A percentile compares a stretch with the other conserved stretches of the same genome.
phyloP scores from a whole-genome alignment of 2,888 invertebrate species.

The Actias luna region DNA sequence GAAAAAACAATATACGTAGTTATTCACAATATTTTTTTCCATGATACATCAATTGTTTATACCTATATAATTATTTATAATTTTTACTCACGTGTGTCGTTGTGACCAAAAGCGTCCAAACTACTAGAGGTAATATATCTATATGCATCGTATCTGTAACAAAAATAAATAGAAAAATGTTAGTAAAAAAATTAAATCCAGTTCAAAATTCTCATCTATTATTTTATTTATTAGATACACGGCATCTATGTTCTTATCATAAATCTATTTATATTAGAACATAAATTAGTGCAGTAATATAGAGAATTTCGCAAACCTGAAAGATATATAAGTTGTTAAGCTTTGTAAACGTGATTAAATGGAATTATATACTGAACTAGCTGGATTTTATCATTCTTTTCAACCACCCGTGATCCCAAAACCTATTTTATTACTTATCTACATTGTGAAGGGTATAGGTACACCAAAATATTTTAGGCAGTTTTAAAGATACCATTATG shows the following conservation, averaged over 20 bases:
- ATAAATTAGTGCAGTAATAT: too few relatives aligned
- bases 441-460: too few relatives aligned
- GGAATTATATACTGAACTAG: too few relatives aligned
- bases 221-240: neutral
- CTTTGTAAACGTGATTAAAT: too few relatives aligned
- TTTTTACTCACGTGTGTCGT: slow-evolving; percentile 88
- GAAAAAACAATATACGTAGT: too few relatives aligned
- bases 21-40: neutral
- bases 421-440: too few relatives aligned
- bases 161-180: slow-evolving; percentile 58
- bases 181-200: neutral
- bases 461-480: too few relatives aligned
- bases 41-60: neutral
- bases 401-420: too few relatives aligned
- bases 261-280: too few relatives aligned
- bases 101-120: slow-evolving; percentile 92
- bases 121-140: slow-evolving; percentile 95
- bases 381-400: too few relatives aligned
- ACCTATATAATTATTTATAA: slow-evolving; percentile 55
- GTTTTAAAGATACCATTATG: too few relatives aligned
- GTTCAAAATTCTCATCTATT: neutral
- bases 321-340: neutral
- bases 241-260: neutral
- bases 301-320: neutral
- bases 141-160: slow-evolving; percentile 94